phyloP scores from a whole-genome alignment of 2,888 invertebrate species.

The Andrena haemorrhoa region DNA sequence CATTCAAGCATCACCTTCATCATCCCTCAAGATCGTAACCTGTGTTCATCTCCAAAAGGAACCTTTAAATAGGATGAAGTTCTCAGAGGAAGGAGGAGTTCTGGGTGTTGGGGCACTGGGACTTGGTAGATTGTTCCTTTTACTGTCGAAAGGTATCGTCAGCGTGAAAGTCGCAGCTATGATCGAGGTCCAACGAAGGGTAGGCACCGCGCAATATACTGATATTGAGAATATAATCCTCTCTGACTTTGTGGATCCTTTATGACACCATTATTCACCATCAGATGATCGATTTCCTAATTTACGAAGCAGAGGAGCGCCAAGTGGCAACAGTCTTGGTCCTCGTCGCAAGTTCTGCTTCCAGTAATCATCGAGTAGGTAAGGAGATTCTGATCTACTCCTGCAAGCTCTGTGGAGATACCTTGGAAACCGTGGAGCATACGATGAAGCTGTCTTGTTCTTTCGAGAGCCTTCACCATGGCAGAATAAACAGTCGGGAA shows the following conservation, averaged over 20 bases:
- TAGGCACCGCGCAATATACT: not conserved
- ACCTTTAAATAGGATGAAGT: slow-evolving; percentile 72
- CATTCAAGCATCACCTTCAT: slow-evolving; percentile 50
- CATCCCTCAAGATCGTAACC: slow-evolving; percentile 55
- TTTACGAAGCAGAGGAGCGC: slow-evolving; percentile 62
- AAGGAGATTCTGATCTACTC: slow-evolving; percentile 70
- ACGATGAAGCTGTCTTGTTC: slow-evolving; percentile 62
- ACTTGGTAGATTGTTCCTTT: slow-evolving; percentile 70
- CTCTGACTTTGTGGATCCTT: not conserved
- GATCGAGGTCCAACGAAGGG: slow-evolving; percentile 5
- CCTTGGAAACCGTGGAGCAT: slow-evolving; percentile 28
- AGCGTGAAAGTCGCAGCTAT: not conserved
- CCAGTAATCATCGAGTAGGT: slow-evolving; percentile 37
- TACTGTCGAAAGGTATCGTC: not conserved
- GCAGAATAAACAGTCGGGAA: slow-evolving; percentile 36
- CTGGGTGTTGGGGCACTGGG: slow-evolving; percentile 65
- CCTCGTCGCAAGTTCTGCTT: slow-evolving; percentile 50
- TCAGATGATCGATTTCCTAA: slow-evolving; percentile 73
- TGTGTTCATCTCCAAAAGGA: slow-evolving; percentile 70
- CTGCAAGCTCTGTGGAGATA: slow-evolving; percentile 43
- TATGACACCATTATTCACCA: not conserved
- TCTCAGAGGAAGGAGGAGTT: slow-evolving; percentile 68
- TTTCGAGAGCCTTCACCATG: slow-evolving; percentile 67
- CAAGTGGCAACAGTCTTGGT: slow-evolving; percentile 63
- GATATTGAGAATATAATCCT: not conserved